Base-by-base conservation (phyloP, 2,797 vertebrate genomes). In the Cephalopachus bancanus region DNA sequence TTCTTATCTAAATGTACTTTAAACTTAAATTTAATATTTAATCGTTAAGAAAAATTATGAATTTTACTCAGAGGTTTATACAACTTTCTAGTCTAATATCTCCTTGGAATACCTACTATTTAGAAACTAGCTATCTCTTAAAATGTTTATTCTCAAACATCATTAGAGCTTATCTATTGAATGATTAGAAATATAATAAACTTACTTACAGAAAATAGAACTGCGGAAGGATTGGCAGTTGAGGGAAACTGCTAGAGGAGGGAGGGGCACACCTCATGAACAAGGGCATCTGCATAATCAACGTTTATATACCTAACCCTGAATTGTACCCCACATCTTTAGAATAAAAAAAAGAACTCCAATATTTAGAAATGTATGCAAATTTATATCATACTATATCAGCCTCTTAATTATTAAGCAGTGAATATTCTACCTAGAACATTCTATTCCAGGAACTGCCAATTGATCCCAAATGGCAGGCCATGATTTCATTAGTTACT, bases 41-140 rank as follows among this genome's bases (percentile, higher is more conserved):
- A 89, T 85, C 67, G 93, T 55, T 81, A 80, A 94, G 76, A 91
- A 91, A 93, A 86, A 57, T 8, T 62, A 91, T 37, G 30, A 88
- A 19, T 74, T 93, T 91, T 62, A 95, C 49, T 90, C 90, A 95
- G 20, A 95, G 84, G 49, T 87, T 60, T 84, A 53, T 85, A 87
- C 5, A 24, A 83, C 17, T 55, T 94, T 81, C 89, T 51, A 64
- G 10, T 60, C 72, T 71, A 84, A 89, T 44, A 74, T 81, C 51
- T 88, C 55, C 78, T 91, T 79, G 28, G 44, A 81, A 95, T 67
- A 83, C 3, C 16, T 84, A 37, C 57, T 55, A 67, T 79, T 89
- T 83, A 83, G 60, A 93, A 96, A 44, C n/a, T 83, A 81, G 37
- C 20, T 83, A 94, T 80, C 64, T 95, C 24, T 91, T 79, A 79